Base-by-base conservation (phyloP, 2,113 vertebrate species). In the Tylochromis polylepis region DNA sequence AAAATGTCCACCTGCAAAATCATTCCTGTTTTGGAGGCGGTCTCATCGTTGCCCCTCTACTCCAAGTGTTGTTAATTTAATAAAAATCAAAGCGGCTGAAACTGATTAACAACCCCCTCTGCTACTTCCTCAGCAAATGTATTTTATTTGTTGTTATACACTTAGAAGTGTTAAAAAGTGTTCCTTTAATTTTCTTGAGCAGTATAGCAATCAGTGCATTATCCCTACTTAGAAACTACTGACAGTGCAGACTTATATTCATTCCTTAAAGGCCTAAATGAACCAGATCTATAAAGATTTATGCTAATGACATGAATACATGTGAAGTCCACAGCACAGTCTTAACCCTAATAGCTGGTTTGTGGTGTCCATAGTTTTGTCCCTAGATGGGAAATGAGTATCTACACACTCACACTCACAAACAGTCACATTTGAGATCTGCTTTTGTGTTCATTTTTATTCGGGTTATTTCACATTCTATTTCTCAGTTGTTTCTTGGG, bases 11-110 rank as follows among this genome's bases (percentile, higher is more conserved):
- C 60, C 18, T 65, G 60, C 60, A 65, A 65, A 65, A 65, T 12
- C 2, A n/a, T 38, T 65, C 20, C 60, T 38, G 18, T 65, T 1
- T 18, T 65, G 18, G 31, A 10, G 11, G 31, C 36, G 0, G 29
- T 0, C 59, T 65, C 60, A n/a, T 65, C 11, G 11, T 12, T 65
- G 11, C 0, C 18, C 0, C 60, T 65, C 31, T n/a, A 1, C 60
- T 65, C 18, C 31, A 0, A 18, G 6, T 65, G 60, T 62, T 36
- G 18, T 65, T 65, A 65, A 0, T 65, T 38, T 36, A 12, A 65
- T 65, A 36, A 65, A 12, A 60, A 58, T 58, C 56, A 58, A 8
- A 58, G 12, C 56, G 8, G 56, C 56, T 27, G 24, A 58, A 18
- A 2, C 31, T 36, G 31, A 65, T 0, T 0, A 36, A n/a, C 60